Evolutionary conservation across 30 jellyfish, hydroid and myxozoan species (phyloP).

Genomic region (Turritopsis rubra): DNA sequence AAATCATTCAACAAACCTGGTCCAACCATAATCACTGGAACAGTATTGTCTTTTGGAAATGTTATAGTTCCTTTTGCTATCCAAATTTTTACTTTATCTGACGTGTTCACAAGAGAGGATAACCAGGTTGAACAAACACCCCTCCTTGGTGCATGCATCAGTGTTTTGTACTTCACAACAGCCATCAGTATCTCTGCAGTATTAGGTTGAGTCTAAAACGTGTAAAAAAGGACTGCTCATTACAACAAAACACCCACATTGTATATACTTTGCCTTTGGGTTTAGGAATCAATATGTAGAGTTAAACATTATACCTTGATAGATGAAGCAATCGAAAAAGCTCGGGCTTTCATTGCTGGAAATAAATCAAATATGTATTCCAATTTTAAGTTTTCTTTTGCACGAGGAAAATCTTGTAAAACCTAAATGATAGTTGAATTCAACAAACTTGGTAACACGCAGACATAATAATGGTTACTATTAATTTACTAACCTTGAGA

Average conservation of each 20-base stretch:
- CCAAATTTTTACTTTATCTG: constrained; percentile 40
- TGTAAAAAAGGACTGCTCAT: background rate
- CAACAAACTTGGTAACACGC: no score
- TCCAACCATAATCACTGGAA: constrained; percentile 92
- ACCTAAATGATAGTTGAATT: no score
- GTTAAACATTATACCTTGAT: constrained; percentile 27
- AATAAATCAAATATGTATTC: constrained; percentile 81
- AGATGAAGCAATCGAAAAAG: constrained; percentile 93
- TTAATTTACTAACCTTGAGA: no score
- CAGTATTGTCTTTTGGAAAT: constrained; percentile 43
- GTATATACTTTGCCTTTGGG: background rate
- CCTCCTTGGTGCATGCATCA: constrained; percentile 59
- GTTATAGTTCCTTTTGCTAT: constrained; percentile 61
- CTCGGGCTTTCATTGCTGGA: constrained; percentile 94
- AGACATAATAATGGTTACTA: no score
- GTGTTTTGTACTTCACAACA: constrained; percentile 83
- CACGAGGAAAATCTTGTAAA: constrained; percentile 83
- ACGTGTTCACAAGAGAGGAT: constrained; percentile 41
- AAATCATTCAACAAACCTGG: constrained; percentile 60
- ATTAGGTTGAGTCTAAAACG: constrained; percentile 49
- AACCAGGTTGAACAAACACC: constrained; percentile 99
- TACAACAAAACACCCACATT: background rate
- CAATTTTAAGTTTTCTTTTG: constrained; percentile 56
- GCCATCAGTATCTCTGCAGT: constrained; percentile 82
- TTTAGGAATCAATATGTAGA: background rate